Conservation (phyloP, 2,888 invertebrate species). For the Brachypterus glaber region DNA sequence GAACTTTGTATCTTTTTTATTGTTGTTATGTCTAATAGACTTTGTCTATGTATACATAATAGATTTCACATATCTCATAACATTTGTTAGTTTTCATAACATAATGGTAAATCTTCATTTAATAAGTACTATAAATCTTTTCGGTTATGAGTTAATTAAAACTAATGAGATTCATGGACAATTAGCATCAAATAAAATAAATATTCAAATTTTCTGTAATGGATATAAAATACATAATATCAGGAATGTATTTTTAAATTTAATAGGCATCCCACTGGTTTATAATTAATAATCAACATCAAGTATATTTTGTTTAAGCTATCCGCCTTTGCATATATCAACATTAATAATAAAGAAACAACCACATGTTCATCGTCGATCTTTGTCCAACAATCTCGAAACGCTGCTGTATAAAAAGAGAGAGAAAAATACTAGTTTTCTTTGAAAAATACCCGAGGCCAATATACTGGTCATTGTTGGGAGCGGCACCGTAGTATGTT, state of each 20-base stretch:
- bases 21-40: too few species aligned
- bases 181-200: slow-evolving; percentile 18
- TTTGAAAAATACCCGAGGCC: slow-evolving; percentile 11
- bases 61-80: too few species aligned
- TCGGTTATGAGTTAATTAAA: slow-evolving; percentile 7
- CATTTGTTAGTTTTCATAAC: too few species aligned
- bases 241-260: slow-evolving; percentile 28
- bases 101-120: too few species aligned
- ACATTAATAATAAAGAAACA: slow-evolving; percentile 1
- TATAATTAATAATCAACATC: slow-evolving; percentile 32
- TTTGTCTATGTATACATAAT: too few species aligned
- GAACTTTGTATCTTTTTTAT: too few species aligned
- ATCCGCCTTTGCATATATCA: slow-evolving; percentile 24
- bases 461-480: slow-evolving; percentile 27
- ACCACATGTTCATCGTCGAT: slow-evolving; percentile 5
- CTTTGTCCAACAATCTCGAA: slow-evolving; percentile 6
- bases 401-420: not conserved
- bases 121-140: slow-evolving; percentile 3
- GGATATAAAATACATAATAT: slow-evolving; percentile 15
- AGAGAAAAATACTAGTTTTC: slow-evolving; percentile 8
- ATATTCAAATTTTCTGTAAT: slow-evolving; percentile 18
- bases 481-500: slow-evolving; percentile 34
- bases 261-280: slow-evolving; percentile 31
- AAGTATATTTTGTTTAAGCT: slow-evolving; percentile 28
- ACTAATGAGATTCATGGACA: slow-evolving; percentile 5